phyloP scores from a whole-genome alignment of 2,888 invertebrate genomes.

The Cosmia trapezina region DNA sequence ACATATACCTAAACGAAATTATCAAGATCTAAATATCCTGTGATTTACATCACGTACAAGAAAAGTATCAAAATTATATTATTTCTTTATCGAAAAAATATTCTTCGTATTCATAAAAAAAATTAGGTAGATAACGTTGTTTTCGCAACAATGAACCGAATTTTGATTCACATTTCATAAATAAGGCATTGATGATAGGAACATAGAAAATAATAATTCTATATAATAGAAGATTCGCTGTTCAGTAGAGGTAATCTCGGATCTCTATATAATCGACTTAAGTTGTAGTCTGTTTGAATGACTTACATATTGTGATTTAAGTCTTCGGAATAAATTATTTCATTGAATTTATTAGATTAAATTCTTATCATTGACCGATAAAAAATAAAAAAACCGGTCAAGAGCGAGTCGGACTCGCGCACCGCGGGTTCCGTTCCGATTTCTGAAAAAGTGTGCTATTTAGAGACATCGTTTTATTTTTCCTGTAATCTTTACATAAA shows the following conservation, averaged over 20 bases:
- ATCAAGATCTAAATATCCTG: background rate
- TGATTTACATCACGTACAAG: background rate
- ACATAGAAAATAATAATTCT: background rate
- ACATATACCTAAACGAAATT: background rate
- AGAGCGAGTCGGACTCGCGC: too few species aligned
- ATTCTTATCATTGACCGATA: background rate
- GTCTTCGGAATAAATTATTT: background rate
- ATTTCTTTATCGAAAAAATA: background rate
- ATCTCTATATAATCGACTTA: background rate
- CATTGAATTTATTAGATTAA: background rate
- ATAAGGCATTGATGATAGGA: constrained; percentile 16
- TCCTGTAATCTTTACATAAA: too few species aligned
- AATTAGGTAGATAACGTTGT: constrained; percentile 15
- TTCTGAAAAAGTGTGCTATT: too few species aligned
- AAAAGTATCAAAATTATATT: background rate
- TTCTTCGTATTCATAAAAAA: background rate
- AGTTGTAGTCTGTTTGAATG: background rate
- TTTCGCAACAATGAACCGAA: constrained; percentile 7
- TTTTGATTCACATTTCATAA: constrained; percentile 26
- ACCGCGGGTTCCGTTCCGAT: too few species aligned
- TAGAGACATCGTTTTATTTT: too few species aligned
- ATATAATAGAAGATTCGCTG: too few species aligned
- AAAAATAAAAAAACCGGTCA: too few species aligned
- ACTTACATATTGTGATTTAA: background rate
- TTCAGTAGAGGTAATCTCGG: background rate